phyloP scores from a whole-genome alignment of 2,888 invertebrate genomes.

The Autographa pulchrina region DNA sequence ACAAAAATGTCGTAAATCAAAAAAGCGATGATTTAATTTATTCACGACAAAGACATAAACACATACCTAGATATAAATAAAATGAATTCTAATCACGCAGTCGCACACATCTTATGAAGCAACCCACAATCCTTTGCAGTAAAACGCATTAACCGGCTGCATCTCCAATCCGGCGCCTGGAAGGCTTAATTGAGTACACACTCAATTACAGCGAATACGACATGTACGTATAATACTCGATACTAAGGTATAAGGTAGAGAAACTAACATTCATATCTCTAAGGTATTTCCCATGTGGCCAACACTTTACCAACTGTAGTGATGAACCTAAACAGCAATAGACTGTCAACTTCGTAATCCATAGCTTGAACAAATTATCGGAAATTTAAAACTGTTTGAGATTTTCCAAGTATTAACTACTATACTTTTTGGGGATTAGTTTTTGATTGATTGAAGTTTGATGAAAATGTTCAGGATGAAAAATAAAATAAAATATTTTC shows the following conservation, averaged over 20 bases:
- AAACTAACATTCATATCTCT: neutral
- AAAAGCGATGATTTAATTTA: too few species aligned
- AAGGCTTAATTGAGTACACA: constrained; percentile 1
- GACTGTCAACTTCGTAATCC: neutral
- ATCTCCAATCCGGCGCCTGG: constrained; percentile 1
- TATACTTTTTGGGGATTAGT: too few species aligned
- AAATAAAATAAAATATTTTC: too few species aligned
- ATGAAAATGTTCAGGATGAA: too few species aligned
- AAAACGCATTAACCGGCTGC: constrained; percentile 1
- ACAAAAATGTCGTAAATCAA: too few species aligned
- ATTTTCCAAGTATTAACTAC: too few species aligned
- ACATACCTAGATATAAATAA: neutral
- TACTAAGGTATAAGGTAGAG: neutral
- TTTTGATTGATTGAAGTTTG: too few species aligned
- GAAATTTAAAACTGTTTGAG: too few species aligned
- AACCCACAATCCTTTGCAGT: constrained; percentile 1
- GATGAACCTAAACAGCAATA: constrained; percentile 1
- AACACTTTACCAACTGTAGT: neutral
- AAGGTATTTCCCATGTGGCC: constrained; percentile 1
- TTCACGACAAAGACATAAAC: too few species aligned
- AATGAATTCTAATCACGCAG: neutral
- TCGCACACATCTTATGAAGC: neutral
- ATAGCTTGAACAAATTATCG: neutral
- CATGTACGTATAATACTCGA: neutral
- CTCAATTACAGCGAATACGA: neutral